Base-by-base conservation (phyloP, 2,888 invertebrate species). In the Frankliniella fusca region DNA sequence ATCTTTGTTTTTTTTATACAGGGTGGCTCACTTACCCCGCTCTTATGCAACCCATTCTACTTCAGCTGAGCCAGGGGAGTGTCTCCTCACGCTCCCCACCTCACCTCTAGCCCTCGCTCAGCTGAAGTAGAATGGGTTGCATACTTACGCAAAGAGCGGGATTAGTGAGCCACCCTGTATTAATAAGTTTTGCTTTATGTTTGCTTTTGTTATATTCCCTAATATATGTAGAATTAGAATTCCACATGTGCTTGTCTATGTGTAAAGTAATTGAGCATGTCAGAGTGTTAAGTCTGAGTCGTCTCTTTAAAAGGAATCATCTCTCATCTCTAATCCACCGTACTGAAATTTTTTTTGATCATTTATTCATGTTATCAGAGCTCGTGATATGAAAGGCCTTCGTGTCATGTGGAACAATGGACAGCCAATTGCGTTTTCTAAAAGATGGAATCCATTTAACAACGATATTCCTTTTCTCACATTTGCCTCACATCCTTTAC, bases 391-490 rank as follows among this genome's bases (percentile, higher is more conserved):
- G 85, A 90, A 91, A 81, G 96, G 95, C 0, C 90, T 96, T 18
- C 91, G 95, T 82, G 88, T 95, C 80, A 91, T 93, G 90, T 95
- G 95, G 94, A 94, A 94, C 86, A 92, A 92, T 85, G 93, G 93
- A 0, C 91, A 92, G 86, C 92, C 93, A 0, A 86, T 94, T 79
- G 89, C 93, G 61, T 87, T 93, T 85, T 90, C 91, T 85, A 92
- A 92, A n/a, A 92, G 92, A 83, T 96, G 96, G 96, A 96, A 96
- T 88, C 96, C 96, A 0, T 95, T 95, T 89, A 92, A 92, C 84
- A 92, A 92, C 83, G 92, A 94, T 83, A 93, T 95, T 84, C 96
- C 96, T 0, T 94, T 93, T 89, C 88, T 92, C 54, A 95, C 95
- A 0, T 93, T 94, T 85, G 92, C 94, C 0, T 94, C 94, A 82